Percentiles rank a stretch among this genome's conserved stretches.
These are phyloP conservation scores for Thecocarcelia acutangulata DNA, from an alignment of 2,888 invertebrate genomes.

Conservation along the genomic window DNA sequence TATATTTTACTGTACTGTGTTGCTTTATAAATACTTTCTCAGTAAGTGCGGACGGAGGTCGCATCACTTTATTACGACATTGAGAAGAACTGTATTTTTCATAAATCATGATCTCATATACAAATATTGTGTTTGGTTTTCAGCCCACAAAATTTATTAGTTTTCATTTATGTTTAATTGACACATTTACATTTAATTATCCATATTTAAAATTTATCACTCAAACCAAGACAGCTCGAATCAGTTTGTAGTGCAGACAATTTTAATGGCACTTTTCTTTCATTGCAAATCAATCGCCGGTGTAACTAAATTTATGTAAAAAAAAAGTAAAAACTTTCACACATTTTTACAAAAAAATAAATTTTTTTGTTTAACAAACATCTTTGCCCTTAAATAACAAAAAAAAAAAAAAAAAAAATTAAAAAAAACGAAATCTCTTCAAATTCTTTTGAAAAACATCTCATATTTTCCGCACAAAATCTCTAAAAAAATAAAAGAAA, in stretches of 20 bases:
- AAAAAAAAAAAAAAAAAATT: conserved; percentile 3
- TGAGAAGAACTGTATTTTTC: no score
- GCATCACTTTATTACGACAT: no score
- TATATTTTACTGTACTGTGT: no score
- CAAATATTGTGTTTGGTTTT: no score
- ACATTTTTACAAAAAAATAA: conserved; percentile 6
- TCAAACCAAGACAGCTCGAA: background rate
- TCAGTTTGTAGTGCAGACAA: background rate
- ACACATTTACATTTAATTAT: background rate
- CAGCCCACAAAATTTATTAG: no score
- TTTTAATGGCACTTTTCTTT: conserved; percentile 17
- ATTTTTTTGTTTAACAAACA: conserved; percentile 34
- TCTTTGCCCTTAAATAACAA: conserved; percentile 52
- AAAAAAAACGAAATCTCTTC: background rate
- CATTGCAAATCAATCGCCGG: conserved; percentile 36
- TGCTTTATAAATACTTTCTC: no score
- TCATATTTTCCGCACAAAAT: conserved; percentile 55
- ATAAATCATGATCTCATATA: no score
- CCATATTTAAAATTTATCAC: background rate
- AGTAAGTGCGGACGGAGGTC: no score
- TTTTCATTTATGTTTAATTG: background rate
- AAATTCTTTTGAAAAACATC: conserved; percentile 27
- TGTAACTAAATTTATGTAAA: background rate
- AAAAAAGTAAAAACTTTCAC: conserved; percentile 18
- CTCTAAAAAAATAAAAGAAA: conserved; percentile 29